These are phyloP conservation scores for Enteromius paludinosus DNA, from an alignment of 2,797 vertebrate genomes.

Conservation along the genomic window DNA sequence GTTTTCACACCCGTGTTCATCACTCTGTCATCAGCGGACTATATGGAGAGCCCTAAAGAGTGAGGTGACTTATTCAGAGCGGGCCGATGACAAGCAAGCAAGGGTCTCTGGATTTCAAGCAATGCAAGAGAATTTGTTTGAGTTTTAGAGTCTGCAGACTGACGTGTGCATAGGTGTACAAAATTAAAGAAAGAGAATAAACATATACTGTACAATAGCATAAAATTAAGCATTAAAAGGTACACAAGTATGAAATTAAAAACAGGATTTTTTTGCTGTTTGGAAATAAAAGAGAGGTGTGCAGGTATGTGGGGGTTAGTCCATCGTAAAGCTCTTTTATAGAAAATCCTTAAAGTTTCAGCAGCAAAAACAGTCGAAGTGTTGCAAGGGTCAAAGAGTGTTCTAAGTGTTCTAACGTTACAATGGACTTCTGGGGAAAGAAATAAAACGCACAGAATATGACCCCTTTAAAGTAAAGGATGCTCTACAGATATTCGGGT, in stretches of 20 bases:
- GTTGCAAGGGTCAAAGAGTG: neutral
- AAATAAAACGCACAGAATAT: neutral
- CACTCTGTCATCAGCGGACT: constrained; percentile 46
- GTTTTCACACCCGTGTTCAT: constrained; percentile 53
- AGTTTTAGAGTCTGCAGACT: neutral
- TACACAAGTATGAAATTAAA: neutral
- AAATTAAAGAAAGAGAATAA: neutral
- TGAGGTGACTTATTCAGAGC: constrained; percentile 18
- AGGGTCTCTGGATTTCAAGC: constrained; percentile 30
- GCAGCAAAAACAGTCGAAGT: neutral
- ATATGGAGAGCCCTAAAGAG: neutral
- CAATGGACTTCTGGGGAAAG: neutral
- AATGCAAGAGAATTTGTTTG: neutral
- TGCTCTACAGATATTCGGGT: neutral
- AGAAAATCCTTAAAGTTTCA: neutral
- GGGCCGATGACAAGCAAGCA: constrained; percentile 15
- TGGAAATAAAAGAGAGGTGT: neutral
- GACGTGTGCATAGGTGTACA: neutral
- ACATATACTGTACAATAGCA: neutral
- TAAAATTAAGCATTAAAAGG: neutral
- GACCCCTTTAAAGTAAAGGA: neutral
- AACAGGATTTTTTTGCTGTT: neutral
- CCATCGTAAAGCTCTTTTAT: neutral
- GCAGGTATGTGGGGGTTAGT: neutral
- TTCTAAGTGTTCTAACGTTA: neutral